Evolutionary conservation across 2,797 vertebrate genomes (phyloP).

Genomic region (Phoxinus dragarum): DNA sequence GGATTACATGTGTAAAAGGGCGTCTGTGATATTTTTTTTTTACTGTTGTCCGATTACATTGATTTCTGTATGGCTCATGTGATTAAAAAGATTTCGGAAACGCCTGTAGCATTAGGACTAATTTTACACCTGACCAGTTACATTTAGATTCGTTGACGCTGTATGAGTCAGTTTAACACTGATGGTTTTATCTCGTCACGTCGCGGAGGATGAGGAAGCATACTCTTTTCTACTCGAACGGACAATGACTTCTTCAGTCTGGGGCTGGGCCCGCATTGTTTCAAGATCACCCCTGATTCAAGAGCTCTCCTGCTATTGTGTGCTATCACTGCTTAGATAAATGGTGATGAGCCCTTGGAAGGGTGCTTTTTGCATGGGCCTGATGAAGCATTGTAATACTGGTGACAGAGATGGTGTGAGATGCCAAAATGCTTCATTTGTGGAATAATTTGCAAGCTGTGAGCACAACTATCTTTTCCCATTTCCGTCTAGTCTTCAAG

Average conservation of each 20-base stretch:
- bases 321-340: slow-evolving; percentile 15
- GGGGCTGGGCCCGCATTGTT: slow-evolving; percentile 1
- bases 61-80: slow-evolving; percentile 20
- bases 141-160: slow-evolving; percentile 12
- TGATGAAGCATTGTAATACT: slow-evolving; percentile 19
- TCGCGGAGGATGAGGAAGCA: neutral
- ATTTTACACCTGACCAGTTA: slow-evolving; percentile 48
- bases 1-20: slow-evolving; percentile 14
- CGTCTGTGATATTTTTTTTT: neutral
- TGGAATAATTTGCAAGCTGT: neutral
- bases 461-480: neutral
- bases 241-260: slow-evolving; percentile 16
- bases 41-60: slow-evolving; percentile 16
- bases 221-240: slow-evolving; percentile 22
- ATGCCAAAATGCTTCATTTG: neutral
- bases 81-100: slow-evolving; percentile 18
- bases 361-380: neutral
- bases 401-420: neutral
- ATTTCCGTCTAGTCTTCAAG: neutral
- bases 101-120: slow-evolving; percentile 20
- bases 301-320: neutral
- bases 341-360: neutral
- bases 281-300: slow-evolving; percentile 4
- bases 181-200: slow-evolving; percentile 8
- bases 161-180: slow-evolving; percentile 15